These are phyloP conservation scores for Spodoptera exigua DNA, from an alignment of 2,888 invertebrate species.

Conservation along the genomic window DNA sequence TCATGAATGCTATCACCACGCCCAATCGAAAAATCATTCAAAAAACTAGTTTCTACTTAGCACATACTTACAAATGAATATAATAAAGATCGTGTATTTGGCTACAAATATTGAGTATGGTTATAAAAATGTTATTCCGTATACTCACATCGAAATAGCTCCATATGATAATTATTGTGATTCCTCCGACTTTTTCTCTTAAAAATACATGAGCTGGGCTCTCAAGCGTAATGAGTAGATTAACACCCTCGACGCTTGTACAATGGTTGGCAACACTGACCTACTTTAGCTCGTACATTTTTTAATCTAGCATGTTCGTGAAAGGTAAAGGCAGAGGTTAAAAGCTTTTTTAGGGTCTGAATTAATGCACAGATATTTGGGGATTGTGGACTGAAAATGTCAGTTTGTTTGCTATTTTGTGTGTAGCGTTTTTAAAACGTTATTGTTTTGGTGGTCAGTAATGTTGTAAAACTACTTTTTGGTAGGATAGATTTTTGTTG, in stretches of 20 bases:
- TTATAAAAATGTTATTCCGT: too few species aligned
- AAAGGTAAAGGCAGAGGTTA: conserved; percentile 30
- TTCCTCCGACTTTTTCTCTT: background rate
- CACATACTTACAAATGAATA: too few species aligned
- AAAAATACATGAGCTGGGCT: conserved; percentile 13
- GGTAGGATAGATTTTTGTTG: too few species aligned
- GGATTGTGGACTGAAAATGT: background rate
- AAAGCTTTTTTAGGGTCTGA: conserved; percentile 35
- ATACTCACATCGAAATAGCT: background rate
- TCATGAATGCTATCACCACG: too few species aligned
- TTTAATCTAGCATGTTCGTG: conserved; percentile 28
- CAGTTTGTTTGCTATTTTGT: background rate
- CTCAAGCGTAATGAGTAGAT: conserved; percentile 31
- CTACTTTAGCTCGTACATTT: conserved; percentile 32
- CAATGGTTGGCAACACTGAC: conserved; percentile 36
- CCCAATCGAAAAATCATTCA: too few species aligned
- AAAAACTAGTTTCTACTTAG: too few species aligned
- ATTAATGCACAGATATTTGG: background rate
- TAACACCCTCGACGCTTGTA: conserved; percentile 30
- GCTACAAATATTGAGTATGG: too few species aligned
- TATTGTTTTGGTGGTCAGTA: background rate
- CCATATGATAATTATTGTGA: background rate
- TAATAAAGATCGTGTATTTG: too few species aligned
- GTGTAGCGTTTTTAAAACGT: background rate
- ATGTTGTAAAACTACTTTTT: too few species aligned